These are phyloP conservation scores for Drosophila leonis DNA, from an alignment of 2,888 invertebrate species.

Conservation along the genomic window DNA sequence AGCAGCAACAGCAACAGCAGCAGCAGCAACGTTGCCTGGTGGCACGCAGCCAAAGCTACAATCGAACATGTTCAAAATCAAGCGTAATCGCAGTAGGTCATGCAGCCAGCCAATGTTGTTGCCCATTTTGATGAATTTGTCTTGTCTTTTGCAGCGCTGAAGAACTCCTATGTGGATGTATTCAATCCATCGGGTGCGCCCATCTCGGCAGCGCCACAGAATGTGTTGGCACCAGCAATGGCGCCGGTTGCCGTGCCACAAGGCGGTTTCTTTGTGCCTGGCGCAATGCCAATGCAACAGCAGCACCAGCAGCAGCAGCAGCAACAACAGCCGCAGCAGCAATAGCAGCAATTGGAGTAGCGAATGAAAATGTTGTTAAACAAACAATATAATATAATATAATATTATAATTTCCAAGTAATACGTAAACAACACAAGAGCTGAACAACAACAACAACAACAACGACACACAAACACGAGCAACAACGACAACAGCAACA, in stretches of 20 bases:
- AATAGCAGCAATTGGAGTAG: conserved; percentile 25
- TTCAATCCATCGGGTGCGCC: conserved; percentile 90
- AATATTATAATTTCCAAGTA: conserved; percentile 25
- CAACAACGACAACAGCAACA: conserved; percentile 13
- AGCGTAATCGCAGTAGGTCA: conserved; percentile 90
- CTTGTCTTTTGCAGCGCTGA: conserved; percentile 88
- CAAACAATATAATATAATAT: conserved; percentile 2
- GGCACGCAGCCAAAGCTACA: conserved; percentile 83
- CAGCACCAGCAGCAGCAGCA: conserved; percentile 62
- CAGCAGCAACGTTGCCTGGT: conserved; percentile 24
- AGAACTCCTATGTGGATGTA: conserved; percentile 95
- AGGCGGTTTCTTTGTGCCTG: conserved; percentile 84
- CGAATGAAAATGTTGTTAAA: conserved; percentile 23
- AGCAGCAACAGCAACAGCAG: conserved; percentile 32
- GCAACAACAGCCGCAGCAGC: conserved; percentile 13
- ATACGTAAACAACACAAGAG: conserved; percentile 62
- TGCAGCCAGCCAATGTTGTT: background rate
- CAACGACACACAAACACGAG: conserved; percentile 1
- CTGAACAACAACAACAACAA: conserved; percentile 19
- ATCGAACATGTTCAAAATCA: conserved; percentile 92
- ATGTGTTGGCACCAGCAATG: conserved; percentile 84
- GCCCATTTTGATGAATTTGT: background rate
- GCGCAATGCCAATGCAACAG: conserved; percentile 56
- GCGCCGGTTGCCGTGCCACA: conserved; percentile 84
- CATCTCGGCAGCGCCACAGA: conserved; percentile 81